Conservation (phyloP, 2,797 vertebrate species). For the Falco rusticolus region DNA sequence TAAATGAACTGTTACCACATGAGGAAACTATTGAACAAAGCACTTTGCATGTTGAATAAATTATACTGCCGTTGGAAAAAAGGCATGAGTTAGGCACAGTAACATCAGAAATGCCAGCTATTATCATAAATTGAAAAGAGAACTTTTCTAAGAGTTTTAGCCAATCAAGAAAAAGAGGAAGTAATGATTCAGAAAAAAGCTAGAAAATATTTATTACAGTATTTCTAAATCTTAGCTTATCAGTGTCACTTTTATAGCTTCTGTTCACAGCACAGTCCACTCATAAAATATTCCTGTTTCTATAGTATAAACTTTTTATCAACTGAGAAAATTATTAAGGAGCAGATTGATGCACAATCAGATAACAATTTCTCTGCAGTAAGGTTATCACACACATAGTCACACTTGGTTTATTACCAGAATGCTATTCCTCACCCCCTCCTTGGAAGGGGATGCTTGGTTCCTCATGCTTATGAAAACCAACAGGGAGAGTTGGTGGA, state of each 20-base stretch:
- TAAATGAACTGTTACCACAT: neutral
- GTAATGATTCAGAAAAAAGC: neutral
- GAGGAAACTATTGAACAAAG: neutral
- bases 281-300: neutral
- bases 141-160: neutral
- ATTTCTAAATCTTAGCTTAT: neutral
- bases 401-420: neutral
- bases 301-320: neutral
- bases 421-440: neutral
- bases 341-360: neutral
- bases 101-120: neutral
- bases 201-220: neutral
- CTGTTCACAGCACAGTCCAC: neutral
- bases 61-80: neutral
- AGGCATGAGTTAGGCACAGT: neutral
- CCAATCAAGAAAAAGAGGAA: neutral
- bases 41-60: neutral
- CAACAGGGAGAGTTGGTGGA: neutral
- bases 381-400: neutral
- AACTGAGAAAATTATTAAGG: neutral
- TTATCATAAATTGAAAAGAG: neutral
- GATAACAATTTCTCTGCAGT: neutral
- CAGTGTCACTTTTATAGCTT: neutral
- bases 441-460: neutral
- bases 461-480: neutral